A percentile compares a stretch with the other conserved stretches of the same genome.
These are phyloP conservation scores for Falco columbarius DNA, from an alignment of 2,797 vertebrate species.

Conservation along the genomic window DNA sequence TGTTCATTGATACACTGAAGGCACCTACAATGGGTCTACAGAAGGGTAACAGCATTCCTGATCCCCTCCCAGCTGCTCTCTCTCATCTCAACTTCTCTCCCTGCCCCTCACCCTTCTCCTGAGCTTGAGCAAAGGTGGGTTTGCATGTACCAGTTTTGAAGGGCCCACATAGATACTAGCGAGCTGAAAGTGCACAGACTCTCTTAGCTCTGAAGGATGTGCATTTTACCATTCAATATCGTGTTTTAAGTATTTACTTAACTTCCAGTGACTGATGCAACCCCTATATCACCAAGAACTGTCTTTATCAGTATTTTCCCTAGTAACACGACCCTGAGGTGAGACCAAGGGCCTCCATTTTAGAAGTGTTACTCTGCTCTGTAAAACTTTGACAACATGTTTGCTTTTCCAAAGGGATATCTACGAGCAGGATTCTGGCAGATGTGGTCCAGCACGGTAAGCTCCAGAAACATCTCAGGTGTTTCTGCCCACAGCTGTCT, in stretches of 20 bases:
- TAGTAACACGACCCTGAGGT: not conserved
- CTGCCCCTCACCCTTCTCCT: not conserved
- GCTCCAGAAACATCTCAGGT: not conserved
- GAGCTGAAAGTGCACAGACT: not conserved
- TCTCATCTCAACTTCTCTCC: not conserved
- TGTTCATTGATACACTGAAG: not conserved
- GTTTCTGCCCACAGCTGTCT: not conserved
- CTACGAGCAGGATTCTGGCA: not conserved
- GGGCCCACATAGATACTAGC: not conserved
- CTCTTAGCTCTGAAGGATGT: not conserved
- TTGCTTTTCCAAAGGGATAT: not conserved
- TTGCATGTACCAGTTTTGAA: not conserved
- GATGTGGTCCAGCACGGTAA: not conserved
- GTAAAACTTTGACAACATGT: not conserved
- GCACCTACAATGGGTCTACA: not conserved
- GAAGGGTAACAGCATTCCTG: not conserved
- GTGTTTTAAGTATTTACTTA: not conserved
- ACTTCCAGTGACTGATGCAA: not conserved
- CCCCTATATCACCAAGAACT: not conserved
- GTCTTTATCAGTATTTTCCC: not conserved
- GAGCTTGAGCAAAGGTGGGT: not conserved
- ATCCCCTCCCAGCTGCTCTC: not conserved
- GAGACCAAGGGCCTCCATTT: not conserved
- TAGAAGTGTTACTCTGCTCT: not conserved
- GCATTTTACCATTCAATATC: not conserved